These are phyloP conservation scores for Scolopax mira DNA, from an alignment of 2,113 vertebrate genomes.

Conservation along the genomic window DNA sequence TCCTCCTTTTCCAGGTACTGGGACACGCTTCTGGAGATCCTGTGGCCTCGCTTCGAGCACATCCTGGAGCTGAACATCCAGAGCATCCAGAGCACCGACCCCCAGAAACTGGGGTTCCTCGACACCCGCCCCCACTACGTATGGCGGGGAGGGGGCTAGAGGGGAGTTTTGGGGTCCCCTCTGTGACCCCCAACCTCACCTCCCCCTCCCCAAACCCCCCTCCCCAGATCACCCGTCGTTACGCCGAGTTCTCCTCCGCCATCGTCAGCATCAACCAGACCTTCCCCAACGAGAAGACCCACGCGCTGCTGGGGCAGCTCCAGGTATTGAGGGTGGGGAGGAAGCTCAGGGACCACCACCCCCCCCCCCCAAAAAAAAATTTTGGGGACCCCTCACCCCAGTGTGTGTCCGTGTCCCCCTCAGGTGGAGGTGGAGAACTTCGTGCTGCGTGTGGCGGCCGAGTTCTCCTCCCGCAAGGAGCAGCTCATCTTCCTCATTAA, in stretches of 20 bases:
- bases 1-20: slow-evolving; percentile 83
- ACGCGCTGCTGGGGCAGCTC: background rate
- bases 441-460: slow-evolving; percentile 91
- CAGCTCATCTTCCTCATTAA: slow-evolving; percentile 96
- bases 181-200: no score
- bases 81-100: slow-evolving; percentile 90
- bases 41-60: slow-evolving; percentile 90
- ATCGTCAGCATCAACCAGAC: background rate
- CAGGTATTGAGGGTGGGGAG: background rate
- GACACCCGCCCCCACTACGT: slow-evolving; percentile 92
- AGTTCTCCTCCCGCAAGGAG: slow-evolving; percentile 90
- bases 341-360: no score
- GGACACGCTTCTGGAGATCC: slow-evolving; percentile 86
- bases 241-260: background rate
- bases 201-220: no score
- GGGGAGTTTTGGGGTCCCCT: background rate
- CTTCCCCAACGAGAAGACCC: background rate
- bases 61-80: slow-evolving; percentile 93
- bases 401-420: no score
- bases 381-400: background rate
- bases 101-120: slow-evolving; percentile 86
- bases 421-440: slow-evolving; percentile 93
- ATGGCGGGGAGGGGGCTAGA: background rate
- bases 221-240: background rate
- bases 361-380: background rate